A percentile compares a stretch with the other conserved stretches of the same genome.
These are phyloP conservation scores for Psococerastis gibbosa DNA, from an alignment of 2,888 invertebrate species.

Conservation along the genomic window DNA sequence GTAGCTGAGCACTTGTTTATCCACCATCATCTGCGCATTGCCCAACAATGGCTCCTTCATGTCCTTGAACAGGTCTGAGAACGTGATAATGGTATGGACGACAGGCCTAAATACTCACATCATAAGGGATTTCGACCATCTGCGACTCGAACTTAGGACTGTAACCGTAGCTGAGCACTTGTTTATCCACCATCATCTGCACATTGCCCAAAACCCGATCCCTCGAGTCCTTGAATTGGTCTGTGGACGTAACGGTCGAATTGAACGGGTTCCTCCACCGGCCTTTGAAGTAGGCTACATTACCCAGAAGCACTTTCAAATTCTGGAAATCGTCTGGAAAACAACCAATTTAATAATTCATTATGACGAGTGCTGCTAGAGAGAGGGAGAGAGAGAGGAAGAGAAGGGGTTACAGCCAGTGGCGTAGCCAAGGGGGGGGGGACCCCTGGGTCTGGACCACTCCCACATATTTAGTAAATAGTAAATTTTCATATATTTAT, in stretches of 20 bases:
- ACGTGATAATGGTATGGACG: too few relatives aligned
- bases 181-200: background rate
- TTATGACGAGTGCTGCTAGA: too few relatives aligned
- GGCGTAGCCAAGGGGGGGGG: too few relatives aligned
- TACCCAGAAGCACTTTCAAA: background rate
- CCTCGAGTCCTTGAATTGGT: constrained; percentile 3
- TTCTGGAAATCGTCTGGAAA: background rate
- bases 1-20: background rate
- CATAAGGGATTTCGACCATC: constrained; percentile 8
- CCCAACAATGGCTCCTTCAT: background rate
- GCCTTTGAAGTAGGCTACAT: constrained; percentile 4
- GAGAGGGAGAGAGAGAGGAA: too few relatives aligned
- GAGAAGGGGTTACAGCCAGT: too few relatives aligned
- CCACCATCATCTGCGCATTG: background rate
- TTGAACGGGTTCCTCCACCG: constrained; percentile 4
- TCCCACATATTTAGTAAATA: too few relatives aligned
- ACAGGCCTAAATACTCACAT: constrained; percentile 1
- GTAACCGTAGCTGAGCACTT: background rate
- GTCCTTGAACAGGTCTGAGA: constrained; percentile 6
- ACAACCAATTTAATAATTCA: too few relatives aligned
- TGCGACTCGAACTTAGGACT: constrained; percentile 5
- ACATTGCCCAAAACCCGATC: background rate
- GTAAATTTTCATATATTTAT: too few relatives aligned
- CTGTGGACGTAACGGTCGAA: background rate
- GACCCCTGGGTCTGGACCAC: too few relatives aligned